These are phyloP conservation scores for Sinotaia quadrata DNA, from an alignment of 2,888 invertebrate genomes.

Conservation along the genomic window DNA sequence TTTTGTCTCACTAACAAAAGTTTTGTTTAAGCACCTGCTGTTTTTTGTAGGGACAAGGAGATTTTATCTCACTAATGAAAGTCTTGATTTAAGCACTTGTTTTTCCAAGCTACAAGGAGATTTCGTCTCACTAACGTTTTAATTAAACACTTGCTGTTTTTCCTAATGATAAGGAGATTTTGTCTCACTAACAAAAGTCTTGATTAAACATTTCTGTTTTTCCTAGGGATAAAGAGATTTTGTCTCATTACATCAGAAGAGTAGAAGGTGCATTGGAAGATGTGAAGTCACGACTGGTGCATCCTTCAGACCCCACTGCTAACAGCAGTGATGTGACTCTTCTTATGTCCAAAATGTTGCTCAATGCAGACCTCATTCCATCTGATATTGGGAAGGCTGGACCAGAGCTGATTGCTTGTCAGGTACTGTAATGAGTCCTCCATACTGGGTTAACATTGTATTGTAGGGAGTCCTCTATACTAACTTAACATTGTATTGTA, in stretches of 20 bases:
- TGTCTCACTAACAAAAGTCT: not conserved
- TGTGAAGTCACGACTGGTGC: constrained; percentile 35
- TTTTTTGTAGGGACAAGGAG: no score
- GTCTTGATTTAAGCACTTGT: no score
- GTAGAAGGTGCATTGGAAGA: constrained; percentile 60
- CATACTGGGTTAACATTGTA: no score
- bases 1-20: no score
- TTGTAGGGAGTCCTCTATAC: no score
- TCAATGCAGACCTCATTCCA: constrained; percentile 67
- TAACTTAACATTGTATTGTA: no score
- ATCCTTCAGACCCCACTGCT: constrained; percentile 46
- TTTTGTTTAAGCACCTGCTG: no score
- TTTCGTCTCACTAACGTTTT: no score
- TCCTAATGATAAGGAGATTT: no score
- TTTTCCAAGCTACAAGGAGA: no score
- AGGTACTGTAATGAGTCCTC: constrained; percentile 44
- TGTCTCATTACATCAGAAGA: constrained; percentile 59
- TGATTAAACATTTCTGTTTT: constrained; percentile 6
- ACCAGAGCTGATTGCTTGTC: constrained; percentile 64
- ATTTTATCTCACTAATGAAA: no score
- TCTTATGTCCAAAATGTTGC: constrained; percentile 51
- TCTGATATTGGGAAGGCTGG: constrained; percentile 62
- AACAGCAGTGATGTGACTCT: constrained; percentile 38
- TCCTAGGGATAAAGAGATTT: constrained; percentile 65
- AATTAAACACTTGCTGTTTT: no score